Percentiles rank a stretch among this genome's conserved stretches.
Evolutionary conservation across 2,113 vertebrate species (phyloP).

Genomic region (Colistium nudipinnis): DNA sequence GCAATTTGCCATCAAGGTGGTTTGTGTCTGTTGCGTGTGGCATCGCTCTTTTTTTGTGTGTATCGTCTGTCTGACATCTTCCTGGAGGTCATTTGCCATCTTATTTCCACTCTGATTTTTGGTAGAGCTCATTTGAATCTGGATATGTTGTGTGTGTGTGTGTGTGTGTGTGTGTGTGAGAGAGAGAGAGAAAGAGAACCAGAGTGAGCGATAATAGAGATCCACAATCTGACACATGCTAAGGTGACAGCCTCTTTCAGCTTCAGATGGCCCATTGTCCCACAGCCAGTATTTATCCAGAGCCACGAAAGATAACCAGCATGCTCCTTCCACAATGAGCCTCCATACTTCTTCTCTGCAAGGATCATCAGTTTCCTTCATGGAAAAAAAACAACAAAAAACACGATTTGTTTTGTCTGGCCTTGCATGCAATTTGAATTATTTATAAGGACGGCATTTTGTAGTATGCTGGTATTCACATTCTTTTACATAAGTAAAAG

Average conservation of each 20-base stretch:
- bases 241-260: slow-evolving; percentile 58
- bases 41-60: not conserved
- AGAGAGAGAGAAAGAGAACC: too few relatives aligned
- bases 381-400: not conserved
- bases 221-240: slow-evolving; percentile 22
- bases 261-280: slow-evolving; percentile 46
- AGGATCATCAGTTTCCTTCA: slow-evolving; percentile 10
- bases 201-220: slow-evolving; percentile 21
- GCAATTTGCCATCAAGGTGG: not conserved
- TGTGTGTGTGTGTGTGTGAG: slow-evolving; percentile 7
- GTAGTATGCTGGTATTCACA: not conserved
- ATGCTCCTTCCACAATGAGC: slow-evolving; percentile 64
- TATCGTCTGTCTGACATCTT: not conserved
- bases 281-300: slow-evolving; percentile 60
- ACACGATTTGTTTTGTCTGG: slow-evolving; percentile 53
- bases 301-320: slow-evolving; percentile 37
- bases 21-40: not conserved
- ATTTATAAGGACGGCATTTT: slow-evolving; percentile 25
- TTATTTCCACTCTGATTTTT: not conserved
- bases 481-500: not conserved
- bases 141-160: not conserved
- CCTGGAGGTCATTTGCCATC: not conserved
- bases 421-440: slow-evolving; percentile 69
- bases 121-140: not conserved
- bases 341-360: slow-evolving; percentile 33